Conservation (phyloP, 2,113 vertebrate genomes). For the Sapayoa aenigma region DNA sequence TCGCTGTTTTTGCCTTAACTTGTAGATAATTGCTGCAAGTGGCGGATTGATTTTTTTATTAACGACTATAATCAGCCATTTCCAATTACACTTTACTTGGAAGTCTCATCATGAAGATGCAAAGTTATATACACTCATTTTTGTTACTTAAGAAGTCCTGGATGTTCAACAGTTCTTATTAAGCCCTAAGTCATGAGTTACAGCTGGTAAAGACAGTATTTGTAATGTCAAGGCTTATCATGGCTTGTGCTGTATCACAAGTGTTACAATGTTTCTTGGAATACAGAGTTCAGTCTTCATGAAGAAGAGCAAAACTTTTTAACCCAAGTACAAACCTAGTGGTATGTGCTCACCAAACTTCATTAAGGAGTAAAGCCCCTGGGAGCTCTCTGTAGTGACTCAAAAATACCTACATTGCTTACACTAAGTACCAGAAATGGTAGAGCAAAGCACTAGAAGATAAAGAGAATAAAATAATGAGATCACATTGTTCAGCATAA, state of each 20-base stretch:
- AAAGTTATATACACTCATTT: accelerated
- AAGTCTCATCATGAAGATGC: neutral
- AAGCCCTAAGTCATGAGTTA: neutral
- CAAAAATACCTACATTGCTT: neutral
- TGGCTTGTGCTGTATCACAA: neutral
- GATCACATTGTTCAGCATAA: neutral
- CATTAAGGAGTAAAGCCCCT: neutral
- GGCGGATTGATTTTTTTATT: neutral
- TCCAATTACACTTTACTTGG: neutral
- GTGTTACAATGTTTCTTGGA: accelerated
- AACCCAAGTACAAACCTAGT: neutral
- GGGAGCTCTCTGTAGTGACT: neutral
- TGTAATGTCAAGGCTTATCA: neutral
- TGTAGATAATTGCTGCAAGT: neutral
- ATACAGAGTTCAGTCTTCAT: neutral
- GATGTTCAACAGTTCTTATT: neutral
- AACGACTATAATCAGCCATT: accelerated
- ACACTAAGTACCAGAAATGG: neutral
- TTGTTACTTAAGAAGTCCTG: neutral
- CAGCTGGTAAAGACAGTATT: neutral
- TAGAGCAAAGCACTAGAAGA: neutral
- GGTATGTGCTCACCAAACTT: neutral
- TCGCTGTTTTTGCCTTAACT: neutral
- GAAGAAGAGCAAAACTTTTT: neutral
- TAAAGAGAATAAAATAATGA: neutral